Base-by-base conservation (phyloP, 2,888 invertebrate genomes). In the Pyralis farinalis region DNA sequence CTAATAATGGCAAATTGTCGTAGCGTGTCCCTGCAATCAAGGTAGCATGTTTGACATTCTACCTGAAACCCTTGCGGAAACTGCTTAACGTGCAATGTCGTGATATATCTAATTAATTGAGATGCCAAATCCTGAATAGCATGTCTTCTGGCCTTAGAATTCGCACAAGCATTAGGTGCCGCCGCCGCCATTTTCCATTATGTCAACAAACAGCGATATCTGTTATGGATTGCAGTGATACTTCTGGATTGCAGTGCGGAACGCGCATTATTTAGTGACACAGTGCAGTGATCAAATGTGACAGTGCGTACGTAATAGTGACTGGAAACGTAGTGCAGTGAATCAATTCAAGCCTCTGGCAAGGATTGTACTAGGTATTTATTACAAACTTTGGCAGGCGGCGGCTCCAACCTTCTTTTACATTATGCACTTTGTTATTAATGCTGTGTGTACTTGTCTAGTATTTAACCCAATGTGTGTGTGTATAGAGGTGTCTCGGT, bases 211-310 rank as follows among this genome's bases (percentile, higher is more conserved):
- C 30, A 30, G 30, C 42, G 42, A 46, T 44, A 21, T 32, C 41
- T 10, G 30, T 8, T 12, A 83, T 72, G 87, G 87, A 88, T 88
- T 87, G 87, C 87, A 88, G 87, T 88, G 87, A 68, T 68, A 68
- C 52, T 65, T 58, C 75, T 76, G 87, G 87, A 88, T 88, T 87
- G 87, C 87, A 88, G 88, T 88, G 87, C 76, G 79, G 79, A 72
- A 64, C 70, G 58, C 60, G 55, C 47, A 60, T 67, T 63, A 61
- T 63, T 55, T 71, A 73, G 78, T 79, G 86, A 73, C 69, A 60
- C 47, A 78, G 83, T 84, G 83, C 54, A 80, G 83, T 85, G 85
- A 69, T 66, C 54, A 68, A 63, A 64, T 72, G 82, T 84, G 80
- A 67, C 66, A 78, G 83, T 83, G 83, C 55, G 56, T 55, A 57